Evolutionary conservation across 2,797 vertebrate species (phyloP).

Genomic region (Pseudomugil tenellus): DNA sequence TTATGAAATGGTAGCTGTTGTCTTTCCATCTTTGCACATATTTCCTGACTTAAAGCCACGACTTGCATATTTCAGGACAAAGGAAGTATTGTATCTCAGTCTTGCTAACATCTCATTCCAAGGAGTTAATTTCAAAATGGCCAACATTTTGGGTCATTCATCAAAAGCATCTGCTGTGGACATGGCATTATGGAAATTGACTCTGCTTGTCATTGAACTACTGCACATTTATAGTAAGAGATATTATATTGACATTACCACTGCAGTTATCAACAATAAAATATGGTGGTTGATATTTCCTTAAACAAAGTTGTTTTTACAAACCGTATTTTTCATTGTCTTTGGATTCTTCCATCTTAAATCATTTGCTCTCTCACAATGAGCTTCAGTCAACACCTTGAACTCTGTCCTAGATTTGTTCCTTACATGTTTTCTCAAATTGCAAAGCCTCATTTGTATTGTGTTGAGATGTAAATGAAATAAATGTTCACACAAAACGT

Average conservation of each 20-base stretch:
- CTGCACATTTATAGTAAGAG: background rate
- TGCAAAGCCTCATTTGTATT: no score
- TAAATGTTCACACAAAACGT: no score
- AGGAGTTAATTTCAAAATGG: no score
- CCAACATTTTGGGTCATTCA: no score
- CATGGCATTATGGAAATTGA: background rate
- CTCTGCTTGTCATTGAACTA: background rate
- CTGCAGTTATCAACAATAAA: background rate
- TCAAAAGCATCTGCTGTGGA: background rate
- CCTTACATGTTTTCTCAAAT: constrained; percentile 7
- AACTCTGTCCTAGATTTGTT: background rate
- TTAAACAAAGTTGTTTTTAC: background rate
- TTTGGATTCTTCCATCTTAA: no score
- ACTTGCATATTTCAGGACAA: no score
- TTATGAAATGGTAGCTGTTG: background rate
- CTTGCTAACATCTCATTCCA: no score
- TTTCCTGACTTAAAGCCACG: no score
- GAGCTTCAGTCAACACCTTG: background rate
- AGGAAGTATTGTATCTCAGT: no score
- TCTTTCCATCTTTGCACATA: background rate
- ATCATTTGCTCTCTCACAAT: background rate
- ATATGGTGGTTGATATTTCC: background rate
- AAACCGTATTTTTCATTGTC: no score
- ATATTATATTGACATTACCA: background rate
- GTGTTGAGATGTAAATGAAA: no score